Evolutionary conservation across 2,888 invertebrate species (phyloP).

Genomic region (Protonemura montana): DNA sequence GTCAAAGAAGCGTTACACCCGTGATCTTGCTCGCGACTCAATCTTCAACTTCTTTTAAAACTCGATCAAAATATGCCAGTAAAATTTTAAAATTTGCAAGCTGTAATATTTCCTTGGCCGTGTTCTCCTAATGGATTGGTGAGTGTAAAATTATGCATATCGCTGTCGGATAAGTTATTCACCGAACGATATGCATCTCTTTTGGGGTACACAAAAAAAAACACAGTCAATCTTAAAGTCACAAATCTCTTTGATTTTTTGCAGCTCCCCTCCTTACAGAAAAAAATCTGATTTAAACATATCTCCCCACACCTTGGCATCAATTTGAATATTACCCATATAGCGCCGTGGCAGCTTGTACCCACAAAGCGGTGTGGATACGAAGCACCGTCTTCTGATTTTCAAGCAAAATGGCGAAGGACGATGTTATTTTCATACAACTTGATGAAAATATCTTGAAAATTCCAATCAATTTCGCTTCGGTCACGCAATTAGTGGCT

Average conservation of each 20-base stretch:
- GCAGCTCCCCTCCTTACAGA: not conserved
- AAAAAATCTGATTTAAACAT: not conserved
- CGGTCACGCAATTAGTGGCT: slow-evolving; percentile 38
- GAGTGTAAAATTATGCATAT: slow-evolving; percentile 33
- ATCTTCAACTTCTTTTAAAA: not conserved
- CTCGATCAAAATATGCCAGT: not conserved
- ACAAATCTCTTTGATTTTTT: slow-evolving; percentile 30
- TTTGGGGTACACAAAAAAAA: slow-evolving; percentile 16
- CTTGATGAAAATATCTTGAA: not conserved
- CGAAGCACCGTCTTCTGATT: not conserved
- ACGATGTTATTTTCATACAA: slow-evolving; percentile 31
- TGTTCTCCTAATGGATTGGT: slow-evolving; percentile 18
- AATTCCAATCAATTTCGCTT: slow-evolving; percentile 37
- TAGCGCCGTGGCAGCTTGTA: not conserved
- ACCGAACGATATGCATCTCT: not conserved
- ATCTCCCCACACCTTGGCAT: not conserved
- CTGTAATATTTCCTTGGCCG: not conserved
- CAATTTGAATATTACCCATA: slow-evolving; percentile 29
- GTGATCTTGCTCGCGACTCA: too few relatives aligned
- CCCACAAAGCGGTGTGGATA: not conserved
- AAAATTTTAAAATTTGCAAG: not conserved
- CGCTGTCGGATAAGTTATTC: slow-evolving; percentile 17
- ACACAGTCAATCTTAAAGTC: slow-evolving; percentile 20
- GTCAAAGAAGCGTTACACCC: not conserved
- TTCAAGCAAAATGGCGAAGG: not conserved